A percentile compares a stretch with the other conserved stretches of the same genome.
These are phyloP conservation scores for Sialia sialis DNA, from an alignment of 2,113 vertebrate species.

Conservation along the genomic window DNA sequence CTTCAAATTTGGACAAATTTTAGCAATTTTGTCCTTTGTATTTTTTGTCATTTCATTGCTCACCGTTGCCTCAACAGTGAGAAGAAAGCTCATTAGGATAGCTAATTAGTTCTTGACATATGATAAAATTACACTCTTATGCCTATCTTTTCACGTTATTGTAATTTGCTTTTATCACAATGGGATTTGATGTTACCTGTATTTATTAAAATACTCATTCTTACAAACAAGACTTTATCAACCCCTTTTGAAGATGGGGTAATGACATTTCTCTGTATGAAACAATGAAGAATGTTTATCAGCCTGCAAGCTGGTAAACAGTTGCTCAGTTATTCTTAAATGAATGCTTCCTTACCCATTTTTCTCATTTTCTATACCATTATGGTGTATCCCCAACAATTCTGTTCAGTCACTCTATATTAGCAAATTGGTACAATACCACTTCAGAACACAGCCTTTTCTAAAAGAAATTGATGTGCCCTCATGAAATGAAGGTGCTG, in stretches of 20 bases:
- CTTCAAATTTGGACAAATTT: background rate
- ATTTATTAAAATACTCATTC: background rate
- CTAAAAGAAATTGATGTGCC: background rate
- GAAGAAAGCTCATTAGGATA: background rate
- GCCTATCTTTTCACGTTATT: background rate
- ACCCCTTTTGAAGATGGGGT: background rate
- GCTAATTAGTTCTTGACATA: slow-evolving; percentile 25
- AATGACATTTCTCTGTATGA: background rate
- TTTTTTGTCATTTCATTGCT: slow-evolving; percentile 22
- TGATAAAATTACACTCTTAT: background rate
- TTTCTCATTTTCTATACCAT: background rate
- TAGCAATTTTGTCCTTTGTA: background rate
- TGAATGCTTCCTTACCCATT: background rate
- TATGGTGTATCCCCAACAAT: background rate
- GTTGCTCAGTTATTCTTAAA: background rate
- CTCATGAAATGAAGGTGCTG: background rate
- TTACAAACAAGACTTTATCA: background rate
- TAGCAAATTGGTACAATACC: background rate
- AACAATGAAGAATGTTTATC: background rate
- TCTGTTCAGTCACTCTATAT: background rate
- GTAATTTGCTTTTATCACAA: background rate
- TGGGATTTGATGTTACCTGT: background rate
- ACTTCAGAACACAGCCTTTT: background rate
- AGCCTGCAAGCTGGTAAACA: background rate
- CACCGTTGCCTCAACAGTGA: background rate